These are phyloP conservation scores for Steinernema carpocapsae DNA, from an alignment of 2,888 invertebrate genomes.

Conservation along the genomic window DNA sequence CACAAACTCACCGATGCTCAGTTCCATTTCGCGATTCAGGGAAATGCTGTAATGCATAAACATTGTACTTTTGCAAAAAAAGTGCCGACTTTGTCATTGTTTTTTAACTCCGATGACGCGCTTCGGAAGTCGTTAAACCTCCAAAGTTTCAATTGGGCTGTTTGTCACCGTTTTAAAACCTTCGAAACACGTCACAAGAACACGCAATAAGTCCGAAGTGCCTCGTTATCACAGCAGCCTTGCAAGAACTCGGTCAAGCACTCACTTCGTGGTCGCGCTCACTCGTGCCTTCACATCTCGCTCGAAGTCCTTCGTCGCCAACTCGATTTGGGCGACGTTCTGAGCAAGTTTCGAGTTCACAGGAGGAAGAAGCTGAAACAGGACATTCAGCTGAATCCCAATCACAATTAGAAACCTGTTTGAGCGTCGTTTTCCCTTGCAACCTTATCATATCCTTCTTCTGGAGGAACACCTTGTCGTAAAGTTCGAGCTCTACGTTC, in stretches of 20 bases:
- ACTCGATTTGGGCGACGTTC: slow-evolving; percentile 64
- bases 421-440: slow-evolving; percentile 43
- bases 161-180: too few relatives aligned
- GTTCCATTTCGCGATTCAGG: slow-evolving; percentile 66
- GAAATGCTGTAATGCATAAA: slow-evolving; percentile 61
- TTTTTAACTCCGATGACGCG: too few relatives aligned
- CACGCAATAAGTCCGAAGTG: too few relatives aligned
- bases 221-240: too few relatives aligned
- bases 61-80: slow-evolving; percentile 11
- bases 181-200: too few relatives aligned
- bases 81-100: background rate
- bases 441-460: slow-evolving; percentile 58
- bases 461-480: slow-evolving; percentile 70
- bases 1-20: slow-evolving; percentile 65
- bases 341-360: slow-evolving; percentile 65
- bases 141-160: too few relatives aligned
- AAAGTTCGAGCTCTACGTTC: slow-evolving; percentile 59
- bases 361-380: slow-evolving; percentile 68
- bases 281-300: slow-evolving; percentile 58
- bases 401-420: slow-evolving; percentile 40
- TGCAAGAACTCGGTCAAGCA: background rate
- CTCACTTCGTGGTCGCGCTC: slow-evolving; percentile 64
- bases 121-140: too few relatives aligned
- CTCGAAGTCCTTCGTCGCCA: slow-evolving; percentile 61
- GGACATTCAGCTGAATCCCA: background rate